Evolutionary conservation across 2,797 vertebrate species (phyloP).

Genomic region (Myioborus miniatus): DNA sequence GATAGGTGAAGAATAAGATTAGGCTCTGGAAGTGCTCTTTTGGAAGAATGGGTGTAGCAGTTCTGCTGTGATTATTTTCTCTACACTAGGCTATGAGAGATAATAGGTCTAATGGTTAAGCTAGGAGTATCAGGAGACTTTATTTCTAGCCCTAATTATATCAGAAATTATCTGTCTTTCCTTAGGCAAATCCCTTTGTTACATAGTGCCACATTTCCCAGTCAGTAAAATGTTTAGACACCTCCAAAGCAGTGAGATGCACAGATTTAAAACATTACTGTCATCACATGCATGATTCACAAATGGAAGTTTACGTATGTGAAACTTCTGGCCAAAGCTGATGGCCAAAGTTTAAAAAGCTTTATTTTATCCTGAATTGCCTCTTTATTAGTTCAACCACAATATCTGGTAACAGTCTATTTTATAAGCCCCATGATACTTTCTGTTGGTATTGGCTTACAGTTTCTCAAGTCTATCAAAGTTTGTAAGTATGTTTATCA

Average conservation of each 20-base stretch:
- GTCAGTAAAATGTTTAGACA: slow-evolving; percentile 8
- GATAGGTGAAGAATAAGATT: neutral
- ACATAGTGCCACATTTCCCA: neutral
- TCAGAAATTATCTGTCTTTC: slow-evolving; percentile 33
- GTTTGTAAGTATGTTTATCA: slow-evolving; percentile 29
- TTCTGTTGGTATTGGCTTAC: slow-evolving; percentile 19
- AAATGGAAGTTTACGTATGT: accelerated
- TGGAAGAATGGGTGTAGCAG: neutral
- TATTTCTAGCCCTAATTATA: slow-evolving; percentile 57
- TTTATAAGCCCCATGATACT: neutral
- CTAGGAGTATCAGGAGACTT: slow-evolving; percentile 2
- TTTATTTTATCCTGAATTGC: neutral
- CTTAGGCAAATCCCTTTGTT: slow-evolving; percentile 39
- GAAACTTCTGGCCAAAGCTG: neutral
- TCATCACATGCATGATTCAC: neutral
- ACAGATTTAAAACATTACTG: neutral
- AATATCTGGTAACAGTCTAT: neutral
- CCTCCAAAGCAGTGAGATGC: neutral
- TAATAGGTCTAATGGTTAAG: slow-evolving; percentile 27
- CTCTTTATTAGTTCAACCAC: slow-evolving; percentile 19
- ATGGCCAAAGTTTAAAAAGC: neutral
- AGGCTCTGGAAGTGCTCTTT: neutral
- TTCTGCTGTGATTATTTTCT: neutral
- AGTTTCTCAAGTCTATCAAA: slow-evolving; percentile 42
- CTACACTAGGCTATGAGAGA: neutral